Evolutionary conservation across 2,797 vertebrate genomes (phyloP), one percentile per base, ranked within the genome.

Genomic region (Gymnoscopelus microlampas): DNA sequence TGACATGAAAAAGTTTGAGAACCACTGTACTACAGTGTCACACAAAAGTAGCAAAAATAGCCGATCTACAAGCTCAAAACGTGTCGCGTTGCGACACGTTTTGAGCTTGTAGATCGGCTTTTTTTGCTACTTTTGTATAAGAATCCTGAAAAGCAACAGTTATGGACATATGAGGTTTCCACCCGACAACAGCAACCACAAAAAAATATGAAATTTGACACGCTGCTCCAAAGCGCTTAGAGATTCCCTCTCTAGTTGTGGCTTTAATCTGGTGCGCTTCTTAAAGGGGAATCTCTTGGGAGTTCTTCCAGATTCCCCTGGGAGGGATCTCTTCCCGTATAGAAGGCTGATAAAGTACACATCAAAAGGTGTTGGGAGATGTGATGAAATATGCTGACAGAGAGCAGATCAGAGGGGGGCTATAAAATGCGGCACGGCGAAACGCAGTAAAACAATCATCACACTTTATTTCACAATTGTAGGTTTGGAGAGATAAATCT

Each of bases 301-400:
- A 26, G 44, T 26, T 12, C 5, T 61, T 26, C 1, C 39, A 44
- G 44, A 48, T 10, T 48, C 19, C 63, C 60, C 6, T 1, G n/a
- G 9, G 19, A 54, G 39, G 39, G 8, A 15, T 54, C 53, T n/a
- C 2, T 35, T 47, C 66, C 63, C 26, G 7, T 15, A 19, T 19
- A 62, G 11, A 47, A 4, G 77, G 79, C 49, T 15, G 63, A 59
- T 0, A 77, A 58, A 60, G 69, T 63, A 15, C 12, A 55, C 54
- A 66, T 62, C 63, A 63, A 65, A 73, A 70, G 29, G 48, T 71
- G 64, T 39, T 66, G 59, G 19, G 51, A 29, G 14, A 80, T 65
- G 57, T 13, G 66, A 66, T 12, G 0, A 65, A 19, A 65, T 8
- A 12, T 24, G 60, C 47, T 61, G 35, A 66, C 23, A 13, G 26